Conservation (phyloP, 2,797 vertebrate species). For the Rallus crepitans region DNA sequence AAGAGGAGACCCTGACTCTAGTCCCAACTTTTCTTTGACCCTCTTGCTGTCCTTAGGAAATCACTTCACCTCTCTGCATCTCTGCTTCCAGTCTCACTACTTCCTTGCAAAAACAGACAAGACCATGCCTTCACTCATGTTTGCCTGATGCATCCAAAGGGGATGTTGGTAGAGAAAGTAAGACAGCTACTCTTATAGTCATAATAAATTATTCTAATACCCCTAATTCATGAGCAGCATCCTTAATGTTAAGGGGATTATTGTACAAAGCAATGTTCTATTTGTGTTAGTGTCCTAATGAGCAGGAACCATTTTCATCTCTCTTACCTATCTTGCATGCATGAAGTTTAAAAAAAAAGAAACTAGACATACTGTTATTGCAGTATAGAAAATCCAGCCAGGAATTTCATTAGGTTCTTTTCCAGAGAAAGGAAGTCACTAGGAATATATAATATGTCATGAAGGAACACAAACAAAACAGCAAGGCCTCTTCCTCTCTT, state of each 20-base stretch:
- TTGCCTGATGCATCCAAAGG: neutral
- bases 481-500: neutral
- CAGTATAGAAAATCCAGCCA: neutral
- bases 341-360: neutral
- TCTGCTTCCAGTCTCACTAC: neutral
- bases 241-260: neutral
- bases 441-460: neutral
- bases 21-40: neutral
- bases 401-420: neutral
- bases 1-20: neutral
- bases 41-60: neutral
- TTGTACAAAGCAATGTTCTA: neutral
- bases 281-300: neutral
- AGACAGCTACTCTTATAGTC: neutral
- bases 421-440: neutral
- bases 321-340: accelerated
- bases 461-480: neutral
- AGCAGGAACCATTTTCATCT: neutral
- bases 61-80: neutral
- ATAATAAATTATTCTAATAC: neutral
- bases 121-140: neutral
- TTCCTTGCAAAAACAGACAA: neutral
- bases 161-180: neutral
- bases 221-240: neutral
- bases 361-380: neutral